A percentile compares a stretch with the other conserved stretches of the same genome.
phyloP scores from a whole-genome alignment of 1,140 invertebrate genomes.

The Euura lappo region DNA sequence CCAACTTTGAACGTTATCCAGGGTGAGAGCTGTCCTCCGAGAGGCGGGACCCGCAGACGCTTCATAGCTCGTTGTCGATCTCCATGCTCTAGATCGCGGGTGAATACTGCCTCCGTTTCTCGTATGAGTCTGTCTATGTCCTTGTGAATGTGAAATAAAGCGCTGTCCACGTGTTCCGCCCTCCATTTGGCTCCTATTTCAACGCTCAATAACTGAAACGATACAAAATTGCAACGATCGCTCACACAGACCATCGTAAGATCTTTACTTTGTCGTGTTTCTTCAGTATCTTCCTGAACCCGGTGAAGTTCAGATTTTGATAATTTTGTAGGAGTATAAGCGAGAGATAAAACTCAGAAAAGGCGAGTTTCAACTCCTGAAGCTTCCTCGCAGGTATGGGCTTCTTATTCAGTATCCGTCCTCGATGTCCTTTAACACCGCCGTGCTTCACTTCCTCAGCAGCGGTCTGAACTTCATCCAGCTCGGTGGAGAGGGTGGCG shows the following conservation, averaged over 20 bases:
- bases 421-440: constrained; percentile 63
- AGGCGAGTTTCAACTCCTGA: constrained; percentile 88
- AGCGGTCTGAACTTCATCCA: constrained; percentile 63
- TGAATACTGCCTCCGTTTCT: constrained; percentile 84
- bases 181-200: constrained; percentile 75
- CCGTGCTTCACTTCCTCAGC: constrained; percentile 49
- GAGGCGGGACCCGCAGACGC: constrained; percentile 81
- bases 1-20: constrained; percentile 89
- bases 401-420: constrained; percentile 62
- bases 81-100: constrained; percentile 81
- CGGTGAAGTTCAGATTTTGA: constrained; percentile 87
- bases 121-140: constrained; percentile 86
- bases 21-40: constrained; percentile 82
- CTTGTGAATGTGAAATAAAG: constrained; percentile 86
- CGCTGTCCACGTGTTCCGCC: constrained; percentile 78
- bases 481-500: constrained; percentile 75
- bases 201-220: constrained; percentile 62
- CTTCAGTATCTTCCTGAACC: constrained; percentile 92
- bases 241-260: background rate
- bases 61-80: constrained; percentile 89
- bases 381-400: constrained; percentile 69
- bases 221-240: background rate
- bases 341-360: constrained; percentile 91
- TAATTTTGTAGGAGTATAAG: constrained; percentile 79
- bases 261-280: constrained; percentile 86